Evolutionary conservation across 2,888 invertebrate genomes (phyloP).

Genomic region (Sthenelais limicola): DNA sequence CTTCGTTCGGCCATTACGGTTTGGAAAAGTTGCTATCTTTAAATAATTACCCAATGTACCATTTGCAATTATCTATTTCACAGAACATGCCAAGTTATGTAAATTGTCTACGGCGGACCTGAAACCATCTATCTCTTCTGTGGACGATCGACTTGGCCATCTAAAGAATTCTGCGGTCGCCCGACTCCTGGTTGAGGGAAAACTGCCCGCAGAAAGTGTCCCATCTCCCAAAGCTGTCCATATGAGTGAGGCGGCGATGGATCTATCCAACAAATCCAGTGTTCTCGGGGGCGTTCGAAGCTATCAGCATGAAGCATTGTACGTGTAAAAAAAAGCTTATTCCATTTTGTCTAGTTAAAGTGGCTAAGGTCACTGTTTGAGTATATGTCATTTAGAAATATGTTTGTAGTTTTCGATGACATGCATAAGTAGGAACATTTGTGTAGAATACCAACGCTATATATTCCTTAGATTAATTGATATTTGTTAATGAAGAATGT

Average conservation of each 20-base stretch:
- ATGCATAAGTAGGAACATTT: too few species aligned
- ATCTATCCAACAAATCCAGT: constrained; percentile 32
- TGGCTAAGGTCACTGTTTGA: too few species aligned
- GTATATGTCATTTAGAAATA: too few species aligned
- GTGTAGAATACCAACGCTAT: too few species aligned
- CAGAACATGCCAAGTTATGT: constrained; percentile 34
- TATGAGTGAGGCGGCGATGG: constrained; percentile 22
- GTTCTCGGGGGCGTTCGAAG: constrained; percentile 2
- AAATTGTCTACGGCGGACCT: neutral
- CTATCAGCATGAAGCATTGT: constrained; percentile 8
- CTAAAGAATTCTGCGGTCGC: constrained; percentile 48
- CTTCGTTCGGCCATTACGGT: neutral
- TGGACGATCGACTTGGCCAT: constrained; percentile 26
- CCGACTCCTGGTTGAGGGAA: constrained; percentile 47
- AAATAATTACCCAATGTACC: neutral
- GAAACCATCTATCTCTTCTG: neutral
- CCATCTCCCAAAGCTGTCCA: neutral
- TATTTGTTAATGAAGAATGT: too few species aligned
- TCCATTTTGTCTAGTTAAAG: too few species aligned
- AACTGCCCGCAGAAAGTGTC: constrained; percentile 37
- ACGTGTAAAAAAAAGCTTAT: too few species aligned
- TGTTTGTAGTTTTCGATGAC: too few species aligned
- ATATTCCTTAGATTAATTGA: too few species aligned
- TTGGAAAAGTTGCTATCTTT: neutral
- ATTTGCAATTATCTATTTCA: neutral